These are phyloP conservation scores for Pomacea maculata DNA, from an alignment of 1,140 invertebrate species.

Conservation along the genomic window DNA sequence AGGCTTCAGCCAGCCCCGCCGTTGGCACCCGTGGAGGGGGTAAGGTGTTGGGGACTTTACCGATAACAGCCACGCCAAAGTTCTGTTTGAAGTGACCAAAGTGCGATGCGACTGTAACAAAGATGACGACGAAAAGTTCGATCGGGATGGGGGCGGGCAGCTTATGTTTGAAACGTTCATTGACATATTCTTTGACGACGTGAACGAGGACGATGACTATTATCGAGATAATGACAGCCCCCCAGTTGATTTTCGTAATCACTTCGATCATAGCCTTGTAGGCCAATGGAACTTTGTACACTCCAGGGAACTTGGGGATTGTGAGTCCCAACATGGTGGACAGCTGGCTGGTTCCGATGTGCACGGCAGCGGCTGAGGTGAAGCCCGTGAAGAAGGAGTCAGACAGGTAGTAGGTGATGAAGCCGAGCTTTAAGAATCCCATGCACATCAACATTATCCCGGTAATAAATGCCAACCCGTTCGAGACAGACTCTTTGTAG, in stretches of 20 bases:
- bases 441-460: slow-evolving; percentile 71
- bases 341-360: slow-evolving; percentile 88
- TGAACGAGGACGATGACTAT: slow-evolving; percentile 77
- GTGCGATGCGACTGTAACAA: slow-evolving; percentile 63
- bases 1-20: slow-evolving; percentile 39
- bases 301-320: slow-evolving; percentile 40
- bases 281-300: slow-evolving; percentile 58
- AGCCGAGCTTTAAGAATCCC: slow-evolving; percentile 83
- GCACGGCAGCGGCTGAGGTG: slow-evolving; percentile 88
- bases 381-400: slow-evolving; percentile 91
- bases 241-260: slow-evolving; percentile 60
- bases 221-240: slow-evolving; percentile 73
- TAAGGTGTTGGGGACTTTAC: slow-evolving; percentile 64
- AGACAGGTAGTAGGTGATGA: slow-evolving; percentile 83
- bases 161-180: slow-evolving; percentile 80
- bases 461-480: slow-evolving; percentile 47
- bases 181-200: slow-evolving; percentile 81
- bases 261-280: slow-evolving; percentile 54
- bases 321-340: slow-evolving; percentile 84
- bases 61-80: slow-evolving; percentile 65
- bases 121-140: slow-evolving; percentile 82
- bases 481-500: slow-evolving; percentile 53
- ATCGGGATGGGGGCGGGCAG: slow-evolving; percentile 82
- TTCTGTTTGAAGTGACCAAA: slow-evolving; percentile 54
- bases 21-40: slow-evolving; percentile 52